Conservation (phyloP, 1,140 invertebrate genomes). For the Tetramorium alpestre region DNA sequence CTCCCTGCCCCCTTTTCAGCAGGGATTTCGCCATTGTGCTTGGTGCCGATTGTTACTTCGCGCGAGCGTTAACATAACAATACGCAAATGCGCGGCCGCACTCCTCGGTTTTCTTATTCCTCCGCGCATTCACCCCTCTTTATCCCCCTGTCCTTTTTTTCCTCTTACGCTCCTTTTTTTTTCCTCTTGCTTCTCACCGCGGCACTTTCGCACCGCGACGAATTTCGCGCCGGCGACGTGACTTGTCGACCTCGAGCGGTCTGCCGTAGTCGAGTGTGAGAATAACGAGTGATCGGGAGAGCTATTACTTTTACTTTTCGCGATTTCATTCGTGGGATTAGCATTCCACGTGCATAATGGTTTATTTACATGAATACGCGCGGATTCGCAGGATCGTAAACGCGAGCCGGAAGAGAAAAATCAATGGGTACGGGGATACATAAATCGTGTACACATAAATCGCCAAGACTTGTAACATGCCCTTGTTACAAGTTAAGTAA, state of each 20-base stretch:
- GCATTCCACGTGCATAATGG: slow-evolving; percentile 29
- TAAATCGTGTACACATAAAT: background rate
- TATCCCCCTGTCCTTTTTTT: background rate
- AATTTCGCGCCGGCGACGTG: slow-evolving; percentile 8
- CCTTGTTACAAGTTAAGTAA: background rate
- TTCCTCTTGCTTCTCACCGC: background rate
- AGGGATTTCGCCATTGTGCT: slow-evolving; percentile 81
- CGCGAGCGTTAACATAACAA: slow-evolving; percentile 84
- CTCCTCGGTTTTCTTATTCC: slow-evolving; percentile 56
- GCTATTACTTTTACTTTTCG: slow-evolving; percentile 19
- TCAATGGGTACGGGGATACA: background rate
- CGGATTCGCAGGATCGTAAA: background rate
- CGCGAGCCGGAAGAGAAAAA: background rate
- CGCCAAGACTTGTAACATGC: background rate
- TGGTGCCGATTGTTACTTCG: slow-evolving; percentile 82
- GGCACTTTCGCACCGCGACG: slow-evolving; percentile 11
- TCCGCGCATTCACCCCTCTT: slow-evolving; percentile 1
- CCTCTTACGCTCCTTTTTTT: background rate
- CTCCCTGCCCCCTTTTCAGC: slow-evolving; percentile 45
- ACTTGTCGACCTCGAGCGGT: background rate
- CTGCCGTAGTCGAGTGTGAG: slow-evolving; percentile 20
- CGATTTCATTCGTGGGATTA: slow-evolving; percentile 35
- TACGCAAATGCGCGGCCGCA: slow-evolving; percentile 76
- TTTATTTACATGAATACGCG: slow-evolving; percentile 16
- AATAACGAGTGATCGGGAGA: slow-evolving; percentile 18